Conservation (phyloP, 2,113 vertebrate genomes). For the Corythoichthys haematopterus region DNA sequence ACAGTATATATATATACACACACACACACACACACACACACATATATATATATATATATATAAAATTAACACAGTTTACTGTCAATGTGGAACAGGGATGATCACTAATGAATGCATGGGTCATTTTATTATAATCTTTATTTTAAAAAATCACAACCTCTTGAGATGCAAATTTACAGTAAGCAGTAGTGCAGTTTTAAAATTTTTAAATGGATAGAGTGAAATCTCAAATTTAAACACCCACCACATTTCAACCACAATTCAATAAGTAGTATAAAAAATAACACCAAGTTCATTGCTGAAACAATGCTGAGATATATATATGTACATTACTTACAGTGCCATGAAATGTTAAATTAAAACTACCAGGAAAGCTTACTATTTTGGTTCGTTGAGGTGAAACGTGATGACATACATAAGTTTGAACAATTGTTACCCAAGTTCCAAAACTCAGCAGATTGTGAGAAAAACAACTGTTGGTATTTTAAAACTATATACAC, state of each 20-base stretch:
- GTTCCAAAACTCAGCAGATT: too few relatives aligned
- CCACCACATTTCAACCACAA: constrained; percentile 8
- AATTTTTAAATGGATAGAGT: neutral
- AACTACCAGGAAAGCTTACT: neutral
- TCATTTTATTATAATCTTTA: neutral
- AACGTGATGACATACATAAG: too few relatives aligned
- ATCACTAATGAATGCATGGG: neutral
- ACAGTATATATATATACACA: too few relatives aligned
- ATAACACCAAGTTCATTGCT: neutral
- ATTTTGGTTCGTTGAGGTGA: neutral
- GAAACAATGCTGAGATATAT: neutral
- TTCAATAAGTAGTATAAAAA: constrained; percentile 5
- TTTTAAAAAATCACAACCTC: too few relatives aligned
- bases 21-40: too few relatives aligned
- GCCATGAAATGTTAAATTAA: neutral
- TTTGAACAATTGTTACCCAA: too few relatives aligned
- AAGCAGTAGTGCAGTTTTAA: too few relatives aligned
- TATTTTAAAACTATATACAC: too few relatives aligned
- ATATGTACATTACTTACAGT: neutral
- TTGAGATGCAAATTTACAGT: neutral
- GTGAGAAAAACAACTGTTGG: too few relatives aligned
- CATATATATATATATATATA: too few relatives aligned
- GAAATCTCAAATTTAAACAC: constrained; percentile 2
- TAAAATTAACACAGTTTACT: too few relatives aligned
- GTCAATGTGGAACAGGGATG: neutral